Conservation (phyloP, 35 echinoderm and acorn worm genomes). For the Heliocidaris erythrogramma region DNA sequence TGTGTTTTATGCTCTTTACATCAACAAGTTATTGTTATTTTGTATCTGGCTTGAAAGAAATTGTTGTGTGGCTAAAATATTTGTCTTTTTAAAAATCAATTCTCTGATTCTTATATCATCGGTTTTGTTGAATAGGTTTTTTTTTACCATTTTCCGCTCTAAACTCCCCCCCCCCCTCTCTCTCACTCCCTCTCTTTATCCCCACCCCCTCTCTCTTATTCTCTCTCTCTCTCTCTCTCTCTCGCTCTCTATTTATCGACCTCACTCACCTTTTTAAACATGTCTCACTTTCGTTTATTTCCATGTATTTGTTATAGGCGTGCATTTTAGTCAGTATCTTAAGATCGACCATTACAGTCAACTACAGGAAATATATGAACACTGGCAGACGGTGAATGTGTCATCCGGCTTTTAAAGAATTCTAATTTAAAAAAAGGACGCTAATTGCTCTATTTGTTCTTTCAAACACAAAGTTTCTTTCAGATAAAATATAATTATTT, state of each 20-base stretch:
- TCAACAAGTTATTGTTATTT: too few species aligned
- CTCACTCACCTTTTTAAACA: neutral
- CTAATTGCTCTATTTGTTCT: too few species aligned
- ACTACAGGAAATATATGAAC: neutral
- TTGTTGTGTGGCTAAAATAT: too few species aligned
- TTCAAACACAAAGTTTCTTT: too few species aligned
- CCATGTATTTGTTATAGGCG: neutral
- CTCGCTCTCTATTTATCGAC: neutral
- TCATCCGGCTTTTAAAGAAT: neutral
- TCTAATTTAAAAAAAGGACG: neutral
- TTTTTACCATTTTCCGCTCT: neutral
- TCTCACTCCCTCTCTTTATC: too few species aligned
- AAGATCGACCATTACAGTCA: neutral
- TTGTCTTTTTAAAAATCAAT: neutral
- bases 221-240: constrained; percentile 36
- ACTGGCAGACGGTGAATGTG: neutral
- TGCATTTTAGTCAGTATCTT: neutral
- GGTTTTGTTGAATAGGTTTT: neutral
- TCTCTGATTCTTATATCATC: neutral
- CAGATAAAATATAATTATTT: neutral
- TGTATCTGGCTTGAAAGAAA: too few species aligned
- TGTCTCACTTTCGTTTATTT: neutral
- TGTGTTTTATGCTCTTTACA: neutral
- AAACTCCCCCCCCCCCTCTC: too few species aligned
- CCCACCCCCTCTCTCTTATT: neutral